phyloP scores from a whole-genome alignment of 2,888 invertebrate genomes.

The Cheilosia soror region DNA sequence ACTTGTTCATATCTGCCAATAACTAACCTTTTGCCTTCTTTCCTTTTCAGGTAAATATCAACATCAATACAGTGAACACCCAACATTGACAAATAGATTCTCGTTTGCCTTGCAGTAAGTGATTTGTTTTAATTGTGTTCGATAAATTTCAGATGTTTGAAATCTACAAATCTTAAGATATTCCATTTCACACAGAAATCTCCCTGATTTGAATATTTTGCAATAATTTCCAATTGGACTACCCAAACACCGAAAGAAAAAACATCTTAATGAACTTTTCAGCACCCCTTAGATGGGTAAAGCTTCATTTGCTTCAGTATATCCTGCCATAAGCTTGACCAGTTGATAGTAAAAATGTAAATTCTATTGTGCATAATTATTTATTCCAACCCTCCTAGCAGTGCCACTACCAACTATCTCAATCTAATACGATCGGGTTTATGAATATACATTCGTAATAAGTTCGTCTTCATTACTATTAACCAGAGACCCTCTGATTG shows the following conservation, averaged over 20 bases:
- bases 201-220: no score
- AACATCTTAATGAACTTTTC: no score
- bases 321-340: not conserved
- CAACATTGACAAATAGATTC: not conserved
- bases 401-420: not conserved
- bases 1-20: no score
- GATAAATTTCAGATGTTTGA: no score
- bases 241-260: no score
- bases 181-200: no score
- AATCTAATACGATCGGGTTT: conserved; percentile 5
- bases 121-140: not conserved
- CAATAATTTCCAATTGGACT: no score
- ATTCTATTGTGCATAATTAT: conserved; percentile 26
- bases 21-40: not conserved
- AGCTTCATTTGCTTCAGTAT: no score
- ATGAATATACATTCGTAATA: conserved; percentile 58
- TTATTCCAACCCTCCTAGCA: not conserved
- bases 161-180: no score
- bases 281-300: no score
- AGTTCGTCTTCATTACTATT: conserved; percentile 41
- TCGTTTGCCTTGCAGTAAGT: not conserved
- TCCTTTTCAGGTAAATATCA: conserved; percentile 45
- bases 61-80: not conserved
- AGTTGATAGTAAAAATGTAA: conserved; percentile 10
- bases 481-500: conserved; percentile 5